Conservation (phyloP, 2,888 invertebrate genomes). For the Odiellus spinosus region DNA sequence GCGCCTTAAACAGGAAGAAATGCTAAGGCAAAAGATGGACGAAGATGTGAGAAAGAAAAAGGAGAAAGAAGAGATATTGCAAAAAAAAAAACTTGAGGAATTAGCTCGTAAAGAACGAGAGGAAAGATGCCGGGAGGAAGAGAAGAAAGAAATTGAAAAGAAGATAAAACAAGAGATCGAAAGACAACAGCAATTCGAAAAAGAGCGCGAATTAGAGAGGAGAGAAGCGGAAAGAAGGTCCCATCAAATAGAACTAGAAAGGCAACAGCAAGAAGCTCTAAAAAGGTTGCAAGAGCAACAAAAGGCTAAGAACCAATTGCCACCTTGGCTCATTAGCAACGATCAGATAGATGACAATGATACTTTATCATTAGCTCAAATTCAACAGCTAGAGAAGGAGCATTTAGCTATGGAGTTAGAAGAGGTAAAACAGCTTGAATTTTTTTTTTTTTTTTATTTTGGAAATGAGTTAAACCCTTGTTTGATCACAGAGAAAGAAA, state of each 20-base stretch:
- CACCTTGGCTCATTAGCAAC: too few species aligned
- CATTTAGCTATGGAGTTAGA: too few species aligned
- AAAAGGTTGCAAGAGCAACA: slow-evolving; percentile 37
- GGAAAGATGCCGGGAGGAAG: too few species aligned
- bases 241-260: slow-evolving; percentile 26
- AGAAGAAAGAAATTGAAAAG: background rate
- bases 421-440: too few species aligned
- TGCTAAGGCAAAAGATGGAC: slow-evolving; percentile 9
- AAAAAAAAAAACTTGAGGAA: slow-evolving; percentile 16
- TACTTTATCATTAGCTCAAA: too few species aligned
- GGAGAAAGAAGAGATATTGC: slow-evolving; percentile 11
- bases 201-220: slow-evolving; percentile 19
- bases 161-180: slow-evolving; percentile 19
- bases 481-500: too few species aligned
- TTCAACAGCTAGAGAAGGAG: too few species aligned
- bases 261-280: slow-evolving; percentile 31
- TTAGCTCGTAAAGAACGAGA: too few species aligned
- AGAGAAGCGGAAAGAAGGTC: slow-evolving; percentile 23
- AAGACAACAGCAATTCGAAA: slow-evolving; percentile 14
- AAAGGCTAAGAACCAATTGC: slow-evolving; percentile 27
- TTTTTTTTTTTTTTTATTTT: too few species aligned
- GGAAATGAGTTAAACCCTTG: too few species aligned
- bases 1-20: slow-evolving; percentile 15
- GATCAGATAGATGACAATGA: too few species aligned
- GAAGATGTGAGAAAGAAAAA: slow-evolving; percentile 13